Evolutionary conservation across 2,113 vertebrate genomes (phyloP), one percentile per base, ranked within the genome.

Genomic region (Corythoichthys intestinalis): DNA sequence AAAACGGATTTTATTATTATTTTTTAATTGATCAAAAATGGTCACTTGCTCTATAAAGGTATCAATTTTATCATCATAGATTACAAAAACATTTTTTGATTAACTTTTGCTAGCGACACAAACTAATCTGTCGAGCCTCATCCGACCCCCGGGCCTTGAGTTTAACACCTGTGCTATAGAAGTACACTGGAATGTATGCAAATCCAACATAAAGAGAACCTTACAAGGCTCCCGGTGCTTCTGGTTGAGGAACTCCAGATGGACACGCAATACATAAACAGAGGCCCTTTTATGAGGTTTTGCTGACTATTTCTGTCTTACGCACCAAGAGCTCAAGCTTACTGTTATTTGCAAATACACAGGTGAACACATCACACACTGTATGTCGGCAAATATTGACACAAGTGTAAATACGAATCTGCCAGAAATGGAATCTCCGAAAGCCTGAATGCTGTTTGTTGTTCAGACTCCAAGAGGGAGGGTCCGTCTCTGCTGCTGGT

Each of bases 401-500:
- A 48, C 20, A 64, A 47, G 61, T 17, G 28, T 35, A 65, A 65
- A 50, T 17, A 49, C 14, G 6, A 17, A 20, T 46, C 3, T n/a
- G 17, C 38, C 14, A 41, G 1, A 48, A 48, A 65, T 20, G 9
- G 4, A 64, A 64, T 44, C 62, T 50, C 44, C 28, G 1, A 20
- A 49, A 50, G 17, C 12, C 9, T 66, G 34, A 58, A 58, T 63
- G 61, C 41, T 71, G 39, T 39, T 66, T 15, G 48, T 65, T 71
- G 61, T 44, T 48, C 88, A 99, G 97, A 95, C 69, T 87, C 77
- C 10, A 91, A 92, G 46, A 89, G 85, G 69, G 92, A 94, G 9
- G 80, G 85, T 2, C 95, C 95, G 0, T 97, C 96, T 8, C 88
- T 99, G 20, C 90, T 98, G 41, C 85, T 99, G 75, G 96, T 99